Evolutionary conservation across 2,888 invertebrate species (phyloP).

Genomic region (Amphipoea lucens): DNA sequence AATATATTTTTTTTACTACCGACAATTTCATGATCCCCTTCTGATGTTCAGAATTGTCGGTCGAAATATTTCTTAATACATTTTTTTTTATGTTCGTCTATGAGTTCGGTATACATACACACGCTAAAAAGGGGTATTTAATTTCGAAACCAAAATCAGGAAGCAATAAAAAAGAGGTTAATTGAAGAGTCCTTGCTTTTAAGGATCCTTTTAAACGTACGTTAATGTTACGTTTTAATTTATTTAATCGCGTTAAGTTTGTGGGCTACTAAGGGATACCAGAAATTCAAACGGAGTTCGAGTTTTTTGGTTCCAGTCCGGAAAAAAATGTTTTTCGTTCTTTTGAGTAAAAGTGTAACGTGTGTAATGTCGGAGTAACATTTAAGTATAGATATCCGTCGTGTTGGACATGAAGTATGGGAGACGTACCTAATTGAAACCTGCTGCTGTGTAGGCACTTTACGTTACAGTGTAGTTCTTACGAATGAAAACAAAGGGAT

Average conservation of each 20-base stretch:
- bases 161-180: constrained; percentile 56
- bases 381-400: not conserved
- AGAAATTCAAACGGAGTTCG: constrained; percentile 25
- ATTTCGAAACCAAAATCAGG: constrained; percentile 39
- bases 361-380: not conserved
- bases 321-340: constrained; percentile 12
- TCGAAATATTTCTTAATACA: constrained; percentile 22
- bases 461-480: constrained; percentile 4
- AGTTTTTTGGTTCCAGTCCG: constrained; percentile 15
- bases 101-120: not conserved
- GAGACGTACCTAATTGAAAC: constrained; percentile 24
- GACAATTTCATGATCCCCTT: constrained; percentile 37
- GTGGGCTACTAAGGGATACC: constrained; percentile 35
- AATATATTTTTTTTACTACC: constrained; percentile 55
- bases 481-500: constrained; percentile 1
- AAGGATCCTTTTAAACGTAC: constrained; percentile 54
- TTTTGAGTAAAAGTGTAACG: not conserved
- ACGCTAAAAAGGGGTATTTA: constrained; percentile 25
- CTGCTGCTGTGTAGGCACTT: not conserved
- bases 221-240: constrained; percentile 62
- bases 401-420: constrained; percentile 9
- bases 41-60: constrained; percentile 26
- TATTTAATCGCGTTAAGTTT: constrained; percentile 58
- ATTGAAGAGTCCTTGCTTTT: constrained; percentile 36
- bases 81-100: constrained; percentile 9